These are phyloP conservation scores for Sturmia bella DNA, from an alignment of 2,888 invertebrate species.

Conservation along the genomic window DNA sequence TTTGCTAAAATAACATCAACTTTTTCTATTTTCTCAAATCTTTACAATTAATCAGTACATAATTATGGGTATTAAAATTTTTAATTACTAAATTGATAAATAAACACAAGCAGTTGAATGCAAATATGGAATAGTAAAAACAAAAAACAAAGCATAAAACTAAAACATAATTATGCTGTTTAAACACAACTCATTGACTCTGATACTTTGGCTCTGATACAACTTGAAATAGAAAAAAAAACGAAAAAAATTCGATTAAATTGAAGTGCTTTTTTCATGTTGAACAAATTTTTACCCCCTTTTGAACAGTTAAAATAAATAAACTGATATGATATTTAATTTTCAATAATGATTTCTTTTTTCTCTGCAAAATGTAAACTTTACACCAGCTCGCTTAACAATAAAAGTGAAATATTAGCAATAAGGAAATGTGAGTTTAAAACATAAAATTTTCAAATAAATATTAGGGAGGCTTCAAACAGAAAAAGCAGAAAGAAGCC, in stretches of 20 bases:
- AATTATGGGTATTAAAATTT: slow-evolving; percentile 25
- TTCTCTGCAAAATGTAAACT: background rate
- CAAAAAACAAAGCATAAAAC: background rate
- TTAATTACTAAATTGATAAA: slow-evolving; percentile 48
- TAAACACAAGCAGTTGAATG: slow-evolving; percentile 16
- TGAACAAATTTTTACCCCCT: slow-evolving; percentile 4
- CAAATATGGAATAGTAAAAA: background rate
- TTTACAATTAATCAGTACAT: slow-evolving; percentile 5
- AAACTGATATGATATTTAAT: background rate
- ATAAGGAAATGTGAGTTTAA: slow-evolving; percentile 22
- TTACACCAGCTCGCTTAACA: background rate
- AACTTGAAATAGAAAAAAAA: slow-evolving; percentile 10
- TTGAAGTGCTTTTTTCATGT: slow-evolving; percentile 7
- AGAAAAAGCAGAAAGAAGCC: too few relatives aligned
- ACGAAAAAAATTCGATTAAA: background rate
- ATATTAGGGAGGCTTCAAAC: background rate
- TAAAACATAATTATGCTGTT: slow-evolving; percentile 37
- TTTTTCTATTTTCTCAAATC: background rate
- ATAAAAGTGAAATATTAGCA: background rate
- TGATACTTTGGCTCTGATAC: background rate
- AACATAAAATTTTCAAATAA: background rate
- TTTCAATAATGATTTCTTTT: background rate
- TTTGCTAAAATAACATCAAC: slow-evolving; percentile 4
- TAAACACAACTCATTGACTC: slow-evolving; percentile 6
- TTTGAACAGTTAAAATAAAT: slow-evolving; percentile 9